Evolutionary conservation across 2,797 vertebrate genomes (phyloP), one percentile per base, ranked within the genome.

Genomic region (Nannoperca australis): DNA sequence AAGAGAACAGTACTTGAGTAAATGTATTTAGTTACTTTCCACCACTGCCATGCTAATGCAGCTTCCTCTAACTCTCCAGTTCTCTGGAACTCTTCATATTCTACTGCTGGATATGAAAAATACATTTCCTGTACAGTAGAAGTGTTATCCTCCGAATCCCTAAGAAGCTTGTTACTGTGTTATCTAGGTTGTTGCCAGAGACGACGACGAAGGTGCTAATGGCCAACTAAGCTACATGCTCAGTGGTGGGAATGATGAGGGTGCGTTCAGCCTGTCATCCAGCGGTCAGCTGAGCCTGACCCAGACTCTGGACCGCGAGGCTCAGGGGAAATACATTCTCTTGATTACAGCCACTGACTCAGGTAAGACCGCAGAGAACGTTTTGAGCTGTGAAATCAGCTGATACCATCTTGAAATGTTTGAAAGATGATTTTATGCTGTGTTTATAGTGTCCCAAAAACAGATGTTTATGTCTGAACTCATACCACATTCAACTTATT

Each of bases 161-260:
- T 55, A 14, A 59, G 51, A 51, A 59, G 3, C 47, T 63, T 49
- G n/a, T 73, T 42, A 68, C n/a, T 71, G 7, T 76, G 32, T 70
- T 18, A 32, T 81, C 5, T 70, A 99, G 98, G 97, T 99, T 51
- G 91, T 98, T 27, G 98, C 97, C 30, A 96, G 96, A 77, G 98
- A 99, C 0, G 97, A 99, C 1, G 98, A 99, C 83, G 96, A 97
- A 75, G 96, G 96, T 5, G 86, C 93, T 18, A 98, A 99, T 42
- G 96, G 97, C 83, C 96, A 96, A 91, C 95, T 98, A 38, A 97
- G 94, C 22, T 99, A 99, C 17, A 76, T 95, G 76, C 95, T 99
- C 2, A 92, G 92, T 12, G 89, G 91, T 40, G 97, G 97, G 17
- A 97, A 97, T 1, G 97, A 97, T 34, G 96, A 96, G 9, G 94